phyloP scores from a whole-genome alignment of 2,797 vertebrate genomes.

The Emys orbicularis region DNA sequence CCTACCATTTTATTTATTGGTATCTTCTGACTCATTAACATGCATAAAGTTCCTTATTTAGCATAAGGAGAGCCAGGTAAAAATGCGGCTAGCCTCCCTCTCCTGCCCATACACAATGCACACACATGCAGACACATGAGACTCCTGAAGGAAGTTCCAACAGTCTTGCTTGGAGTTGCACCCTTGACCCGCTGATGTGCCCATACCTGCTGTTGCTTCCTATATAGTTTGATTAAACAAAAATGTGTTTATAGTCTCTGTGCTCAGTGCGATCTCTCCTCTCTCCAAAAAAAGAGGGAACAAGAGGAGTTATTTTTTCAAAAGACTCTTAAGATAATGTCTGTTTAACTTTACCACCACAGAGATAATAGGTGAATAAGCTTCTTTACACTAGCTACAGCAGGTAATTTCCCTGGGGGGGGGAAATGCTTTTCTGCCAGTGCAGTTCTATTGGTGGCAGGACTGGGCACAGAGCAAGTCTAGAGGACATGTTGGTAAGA shows the following conservation, averaged over 20 bases:
- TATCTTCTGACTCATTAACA: not conserved
- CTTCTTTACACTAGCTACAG: not conserved
- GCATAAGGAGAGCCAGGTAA: not conserved
- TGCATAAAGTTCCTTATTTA: not conserved
- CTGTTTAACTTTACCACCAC: not conserved
- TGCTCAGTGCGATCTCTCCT: not conserved
- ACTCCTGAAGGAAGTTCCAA: constrained; percentile 19
- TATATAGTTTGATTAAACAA: not conserved
- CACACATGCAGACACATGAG: not conserved
- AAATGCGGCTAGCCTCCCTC: not conserved
- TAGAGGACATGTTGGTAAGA: not conserved
- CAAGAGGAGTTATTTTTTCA: not conserved
- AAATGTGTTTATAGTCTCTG: not conserved
- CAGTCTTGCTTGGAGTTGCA: constrained; percentile 1
- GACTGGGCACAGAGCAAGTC: not conserved
- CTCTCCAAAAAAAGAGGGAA: not conserved
- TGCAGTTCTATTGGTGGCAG: not conserved
- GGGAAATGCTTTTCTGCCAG: not conserved
- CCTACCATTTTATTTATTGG: not conserved
- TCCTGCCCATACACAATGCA: not conserved
- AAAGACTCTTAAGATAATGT: not conserved
- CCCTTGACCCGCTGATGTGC: not conserved
- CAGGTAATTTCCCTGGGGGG: not conserved
- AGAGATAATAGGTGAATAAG: not conserved
- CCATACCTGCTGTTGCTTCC: constrained; percentile 8